Conservation (phyloP, 2,113 vertebrate genomes). For the Phoxinus phoxinus region DNA sequence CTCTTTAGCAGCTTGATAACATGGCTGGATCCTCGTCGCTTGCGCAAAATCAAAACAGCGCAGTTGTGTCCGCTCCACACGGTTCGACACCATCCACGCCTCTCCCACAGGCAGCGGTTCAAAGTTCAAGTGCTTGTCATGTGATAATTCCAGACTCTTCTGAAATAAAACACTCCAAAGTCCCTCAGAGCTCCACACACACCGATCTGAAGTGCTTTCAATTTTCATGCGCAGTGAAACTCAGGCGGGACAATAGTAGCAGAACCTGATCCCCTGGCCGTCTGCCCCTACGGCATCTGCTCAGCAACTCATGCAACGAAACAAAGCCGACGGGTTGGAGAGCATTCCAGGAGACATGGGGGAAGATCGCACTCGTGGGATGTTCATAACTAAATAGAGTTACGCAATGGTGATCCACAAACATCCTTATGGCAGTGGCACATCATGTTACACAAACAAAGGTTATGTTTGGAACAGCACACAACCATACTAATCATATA, state of each 20-base stretch:
- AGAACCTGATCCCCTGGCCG: conserved; percentile 45
- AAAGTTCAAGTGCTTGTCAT: conserved; percentile 12
- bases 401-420: background rate
- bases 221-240: conserved; percentile 1
- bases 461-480: background rate
- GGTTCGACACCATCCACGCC: background rate
- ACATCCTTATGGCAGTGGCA: background rate
- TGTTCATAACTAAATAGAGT: background rate
- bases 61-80: background rate
- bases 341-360: conserved; percentile 45
- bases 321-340: conserved; percentile 47
- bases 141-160: background rate
- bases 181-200: background rate
- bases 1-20: conserved; percentile 5
- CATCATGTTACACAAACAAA: background rate
- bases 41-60: conserved; percentile 3
- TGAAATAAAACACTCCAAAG: conserved; percentile 25
- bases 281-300: background rate
- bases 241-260: conserved; percentile 31
- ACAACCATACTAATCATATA: background rate
- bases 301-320: conserved; percentile 13
- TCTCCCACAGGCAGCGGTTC: conserved; percentile 28
- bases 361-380: background rate
- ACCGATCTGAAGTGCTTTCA: background rate
- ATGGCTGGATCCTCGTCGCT: background rate